Evolutionary conservation across 2,888 invertebrate species (phyloP).

Genomic region (Limnephilus lunatus): DNA sequence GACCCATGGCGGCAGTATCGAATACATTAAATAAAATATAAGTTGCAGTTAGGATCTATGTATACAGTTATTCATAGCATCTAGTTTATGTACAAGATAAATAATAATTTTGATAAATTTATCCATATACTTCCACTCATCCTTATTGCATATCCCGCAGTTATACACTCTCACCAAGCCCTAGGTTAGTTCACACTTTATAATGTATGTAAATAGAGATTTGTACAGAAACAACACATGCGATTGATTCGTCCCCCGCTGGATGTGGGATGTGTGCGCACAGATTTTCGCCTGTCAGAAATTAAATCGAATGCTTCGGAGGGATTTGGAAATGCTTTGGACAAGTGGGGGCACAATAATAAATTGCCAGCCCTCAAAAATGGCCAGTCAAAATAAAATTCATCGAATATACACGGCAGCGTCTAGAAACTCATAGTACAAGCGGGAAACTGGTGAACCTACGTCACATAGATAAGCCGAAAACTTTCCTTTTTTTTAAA

Average conservation of each 20-base stretch:
- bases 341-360: not conserved
- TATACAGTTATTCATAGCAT: too few species aligned
- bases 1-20: too few species aligned
- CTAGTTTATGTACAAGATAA: too few species aligned
- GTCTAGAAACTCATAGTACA: too few species aligned
- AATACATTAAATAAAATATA: too few species aligned
- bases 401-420: not conserved
- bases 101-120: too few species aligned
- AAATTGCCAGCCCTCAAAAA: not conserved
- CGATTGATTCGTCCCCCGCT: slow-evolving; percentile 38
- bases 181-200: slow-evolving; percentile 41
- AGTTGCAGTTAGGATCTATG: too few species aligned
- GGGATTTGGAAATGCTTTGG: not conserved
- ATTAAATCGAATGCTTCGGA: slow-evolving; percentile 27
- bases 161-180: not conserved
- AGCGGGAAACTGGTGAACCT: too few species aligned
- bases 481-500: too few species aligned
- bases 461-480: too few species aligned
- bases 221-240: slow-evolving; percentile 33
- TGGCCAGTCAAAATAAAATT: not conserved
- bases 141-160: not conserved
- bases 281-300: slow-evolving; percentile 20
- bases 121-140: not conserved
- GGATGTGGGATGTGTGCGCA: not conserved
- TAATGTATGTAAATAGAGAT: slow-evolving; percentile 53